Conservation (phyloP, 2,797 vertebrate species). For the Fistularia tabacaria region DNA sequence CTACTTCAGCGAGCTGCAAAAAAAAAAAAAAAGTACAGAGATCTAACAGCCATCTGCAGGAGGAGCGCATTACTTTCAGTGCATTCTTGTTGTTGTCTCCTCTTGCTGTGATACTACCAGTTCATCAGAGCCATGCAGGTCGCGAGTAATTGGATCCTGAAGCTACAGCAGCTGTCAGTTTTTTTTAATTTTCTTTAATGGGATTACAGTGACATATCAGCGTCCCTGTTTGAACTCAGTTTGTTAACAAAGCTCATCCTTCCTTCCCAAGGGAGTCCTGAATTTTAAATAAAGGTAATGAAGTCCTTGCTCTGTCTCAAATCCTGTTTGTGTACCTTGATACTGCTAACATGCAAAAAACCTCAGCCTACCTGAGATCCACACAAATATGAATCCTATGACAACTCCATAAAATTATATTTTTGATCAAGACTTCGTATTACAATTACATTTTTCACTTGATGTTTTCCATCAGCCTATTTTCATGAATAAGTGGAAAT, state of each 20-base stretch:
- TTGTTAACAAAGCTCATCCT: conserved; percentile 6
- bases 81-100: conserved; percentile 5
- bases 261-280: conserved; percentile 1
- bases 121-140: conserved; percentile 14
- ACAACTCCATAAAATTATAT: neutral
- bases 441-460: neutral
- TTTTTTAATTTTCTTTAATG: neutral
- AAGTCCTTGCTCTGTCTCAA: neutral
- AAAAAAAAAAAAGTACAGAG: too few relatives aligned
- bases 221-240: neutral
- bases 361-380: too few relatives aligned
- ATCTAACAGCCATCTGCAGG: conserved; percentile 8
- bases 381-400: too few relatives aligned
- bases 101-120: conserved; percentile 30
- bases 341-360: neutral
- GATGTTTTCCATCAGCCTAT: too few relatives aligned
- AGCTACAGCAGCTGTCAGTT: conserved; percentile 25
- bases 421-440: neutral
- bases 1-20: too few relatives aligned
- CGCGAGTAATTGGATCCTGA: conserved; percentile 34
- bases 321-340: conserved; percentile 1
- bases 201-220: neutral
- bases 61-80: conserved; percentile 20
- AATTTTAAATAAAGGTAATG: conserved; percentile 7
- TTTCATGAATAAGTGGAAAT: too few relatives aligned